Percentiles rank a stretch among this genome's conserved stretches.
phyloP scores from a whole-genome alignment of 2,888 invertebrate species.

The Leptarthrus brevirostris region DNA sequence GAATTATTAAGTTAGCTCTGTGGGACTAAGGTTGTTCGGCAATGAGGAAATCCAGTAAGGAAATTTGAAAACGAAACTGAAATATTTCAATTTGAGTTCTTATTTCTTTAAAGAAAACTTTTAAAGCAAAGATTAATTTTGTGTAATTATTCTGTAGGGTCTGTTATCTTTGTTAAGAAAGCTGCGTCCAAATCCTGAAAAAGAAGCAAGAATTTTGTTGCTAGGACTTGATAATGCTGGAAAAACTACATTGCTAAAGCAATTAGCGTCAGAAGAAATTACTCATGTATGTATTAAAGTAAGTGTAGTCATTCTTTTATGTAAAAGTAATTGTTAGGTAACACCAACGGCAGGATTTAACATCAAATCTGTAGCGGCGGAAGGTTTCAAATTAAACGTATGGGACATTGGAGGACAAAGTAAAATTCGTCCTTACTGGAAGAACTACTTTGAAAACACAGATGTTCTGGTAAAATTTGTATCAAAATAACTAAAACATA shows the following conservation, averaged over 20 bases:
- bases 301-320: background rate
- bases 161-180: constrained; percentile 90
- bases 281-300: constrained; percentile 77
- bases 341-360: constrained; percentile 99
- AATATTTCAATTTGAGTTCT: no score
- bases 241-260: constrained; percentile 96
- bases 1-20: no score
- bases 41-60: no score
- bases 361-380: constrained; percentile 96
- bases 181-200: constrained; percentile 87
- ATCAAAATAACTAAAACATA: background rate
- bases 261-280: constrained; percentile 95
- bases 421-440: constrained; percentile 98
- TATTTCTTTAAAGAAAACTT: no score
- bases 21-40: no score
- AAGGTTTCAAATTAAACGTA: constrained; percentile 96
- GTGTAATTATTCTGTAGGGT: no score
- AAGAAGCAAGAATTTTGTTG: constrained; percentile 89
- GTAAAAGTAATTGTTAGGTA: constrained; percentile 63
- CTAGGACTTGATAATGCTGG: constrained; percentile 98
- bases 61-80: no score
- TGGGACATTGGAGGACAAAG: constrained; percentile 99
- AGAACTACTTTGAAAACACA: constrained; percentile 99
- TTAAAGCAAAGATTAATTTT: no score
- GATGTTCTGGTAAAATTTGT: constrained; percentile 85